phyloP scores from a whole-genome alignment of 2,113 vertebrate genomes.

The Dinomys branickii region DNA sequence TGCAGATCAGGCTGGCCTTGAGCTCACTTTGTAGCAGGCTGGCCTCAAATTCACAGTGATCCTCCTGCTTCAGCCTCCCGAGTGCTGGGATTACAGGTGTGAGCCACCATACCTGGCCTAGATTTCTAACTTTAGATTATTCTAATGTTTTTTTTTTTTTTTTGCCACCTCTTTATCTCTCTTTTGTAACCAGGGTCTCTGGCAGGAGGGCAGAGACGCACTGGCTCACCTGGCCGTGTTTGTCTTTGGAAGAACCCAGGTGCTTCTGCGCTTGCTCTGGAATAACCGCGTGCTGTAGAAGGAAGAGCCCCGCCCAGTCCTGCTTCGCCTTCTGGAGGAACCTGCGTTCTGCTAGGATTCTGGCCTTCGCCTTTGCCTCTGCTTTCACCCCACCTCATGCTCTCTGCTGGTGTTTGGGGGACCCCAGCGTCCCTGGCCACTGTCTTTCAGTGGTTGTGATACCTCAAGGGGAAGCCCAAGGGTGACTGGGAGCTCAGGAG shows the following conservation, averaged over 20 bases:
- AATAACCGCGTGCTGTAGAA: conserved; percentile 46
- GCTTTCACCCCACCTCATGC: not conserved
- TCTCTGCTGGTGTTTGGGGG: not conserved
- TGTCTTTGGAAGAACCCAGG: conserved; percentile 17
- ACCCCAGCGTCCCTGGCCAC: not conserved
- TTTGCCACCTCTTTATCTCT: not conserved
- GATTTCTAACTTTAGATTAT: conserved; percentile 10
- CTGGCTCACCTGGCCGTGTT: not conserved
- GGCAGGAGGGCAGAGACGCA: conserved; percentile 1
- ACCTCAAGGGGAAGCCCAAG: too few relatives aligned
- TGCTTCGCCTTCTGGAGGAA: not conserved
- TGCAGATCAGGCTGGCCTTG: too few relatives aligned
- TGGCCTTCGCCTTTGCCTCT: fast-evolving
- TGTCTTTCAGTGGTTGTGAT: not conserved
- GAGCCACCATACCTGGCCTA: too few relatives aligned
- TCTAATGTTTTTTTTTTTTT: not conserved
- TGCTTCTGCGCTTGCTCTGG: conserved; percentile 26
- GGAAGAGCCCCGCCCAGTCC: not conserved
- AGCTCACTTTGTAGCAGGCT: too few relatives aligned
- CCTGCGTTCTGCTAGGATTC: not conserved
- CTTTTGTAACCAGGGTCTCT: conserved; percentile 48
- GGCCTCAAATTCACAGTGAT: too few relatives aligned
- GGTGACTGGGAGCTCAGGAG: not conserved
- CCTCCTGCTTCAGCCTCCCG: too few relatives aligned
- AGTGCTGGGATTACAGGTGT: too few relatives aligned